These are phyloP conservation scores for Trypoxylon attenuatum DNA, from an alignment of 2,888 invertebrate species.

Conservation along the genomic window DNA sequence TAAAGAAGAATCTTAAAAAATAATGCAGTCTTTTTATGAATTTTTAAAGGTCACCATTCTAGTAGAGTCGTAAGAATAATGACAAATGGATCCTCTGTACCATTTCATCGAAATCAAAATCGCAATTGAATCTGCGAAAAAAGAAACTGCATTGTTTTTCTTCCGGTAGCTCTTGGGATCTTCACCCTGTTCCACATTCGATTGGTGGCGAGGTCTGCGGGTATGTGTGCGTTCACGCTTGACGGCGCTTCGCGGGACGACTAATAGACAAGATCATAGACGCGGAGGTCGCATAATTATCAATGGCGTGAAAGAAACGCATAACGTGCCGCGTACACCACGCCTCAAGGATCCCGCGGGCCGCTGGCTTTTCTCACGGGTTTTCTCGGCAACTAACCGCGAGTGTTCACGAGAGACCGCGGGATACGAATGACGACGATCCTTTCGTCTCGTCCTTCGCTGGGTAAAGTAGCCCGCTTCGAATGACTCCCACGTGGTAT, in stretches of 20 bases:
- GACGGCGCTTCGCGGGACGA: constrained; percentile 58
- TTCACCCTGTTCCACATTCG: constrained; percentile 47
- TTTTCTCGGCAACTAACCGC: too few relatives aligned
- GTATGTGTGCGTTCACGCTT: constrained; percentile 61
- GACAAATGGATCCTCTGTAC: not conserved
- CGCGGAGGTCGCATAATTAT: constrained; percentile 39
- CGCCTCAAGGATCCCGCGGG: too few relatives aligned
- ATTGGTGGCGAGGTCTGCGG: constrained; percentile 57
- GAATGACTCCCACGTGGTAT: too few relatives aligned
- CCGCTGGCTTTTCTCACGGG: not conserved
- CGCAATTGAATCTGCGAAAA: not conserved
- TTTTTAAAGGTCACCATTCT: not conserved
- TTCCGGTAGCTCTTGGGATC: not conserved
- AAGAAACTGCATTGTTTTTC: not conserved
- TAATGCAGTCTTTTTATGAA: too few relatives aligned
- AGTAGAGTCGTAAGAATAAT: too few relatives aligned
- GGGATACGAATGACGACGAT: not conserved
- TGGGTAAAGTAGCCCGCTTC: too few relatives aligned
- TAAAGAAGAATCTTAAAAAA: too few relatives aligned
- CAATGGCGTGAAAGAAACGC: constrained; percentile 29
- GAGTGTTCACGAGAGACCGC: too few relatives aligned
- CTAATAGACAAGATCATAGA: constrained; percentile 45
- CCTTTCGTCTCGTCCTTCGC: too few relatives aligned
- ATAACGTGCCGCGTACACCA: not conserved
- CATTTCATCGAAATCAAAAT: not conserved